A percentile compares a stretch with the other conserved stretches of the same genome.
These are phyloP conservation scores for Xestia sexstrigata DNA, from an alignment of 2,888 invertebrate genomes.

Conservation along the genomic window DNA sequence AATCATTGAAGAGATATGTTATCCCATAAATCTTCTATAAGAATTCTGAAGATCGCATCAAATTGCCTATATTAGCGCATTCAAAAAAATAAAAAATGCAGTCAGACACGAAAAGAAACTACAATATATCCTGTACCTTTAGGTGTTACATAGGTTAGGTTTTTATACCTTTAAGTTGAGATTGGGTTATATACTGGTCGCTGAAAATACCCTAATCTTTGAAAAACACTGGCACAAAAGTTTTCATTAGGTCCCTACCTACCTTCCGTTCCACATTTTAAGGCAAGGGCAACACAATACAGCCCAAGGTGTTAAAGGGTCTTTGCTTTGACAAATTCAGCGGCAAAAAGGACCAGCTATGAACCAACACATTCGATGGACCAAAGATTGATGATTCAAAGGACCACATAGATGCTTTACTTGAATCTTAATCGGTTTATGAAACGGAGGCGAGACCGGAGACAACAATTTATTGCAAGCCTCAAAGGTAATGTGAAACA, in stretches of 20 bases:
- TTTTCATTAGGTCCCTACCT: background rate
- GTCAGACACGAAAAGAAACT: background rate
- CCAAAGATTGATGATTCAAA: no score
- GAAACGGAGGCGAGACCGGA: background rate
- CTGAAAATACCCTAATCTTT: background rate
- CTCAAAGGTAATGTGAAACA: background rate
- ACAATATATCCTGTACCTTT: no score
- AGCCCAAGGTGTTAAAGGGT: background rate
- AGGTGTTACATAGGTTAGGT: no score
- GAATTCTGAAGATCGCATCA: background rate
- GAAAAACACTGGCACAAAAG: background rate
- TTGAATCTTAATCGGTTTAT: background rate
- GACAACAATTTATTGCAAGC: background rate
- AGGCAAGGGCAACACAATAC: conserved; percentile 7
- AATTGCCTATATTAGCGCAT: background rate
- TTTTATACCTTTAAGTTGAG: no score
- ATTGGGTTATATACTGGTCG: background rate
- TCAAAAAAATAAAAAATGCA: background rate
- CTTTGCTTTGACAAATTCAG: background rate
- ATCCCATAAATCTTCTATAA: background rate
- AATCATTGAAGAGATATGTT: background rate
- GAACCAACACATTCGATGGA: background rate
- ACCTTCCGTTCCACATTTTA: background rate
- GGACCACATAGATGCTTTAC: background rate
- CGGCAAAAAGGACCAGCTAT: background rate